A percentile compares a stretch with the other conserved stretches of the same genome.
Conservation (phyloP, 2,888 invertebrate genomes). For the Mesoligia furuncula region DNA sequence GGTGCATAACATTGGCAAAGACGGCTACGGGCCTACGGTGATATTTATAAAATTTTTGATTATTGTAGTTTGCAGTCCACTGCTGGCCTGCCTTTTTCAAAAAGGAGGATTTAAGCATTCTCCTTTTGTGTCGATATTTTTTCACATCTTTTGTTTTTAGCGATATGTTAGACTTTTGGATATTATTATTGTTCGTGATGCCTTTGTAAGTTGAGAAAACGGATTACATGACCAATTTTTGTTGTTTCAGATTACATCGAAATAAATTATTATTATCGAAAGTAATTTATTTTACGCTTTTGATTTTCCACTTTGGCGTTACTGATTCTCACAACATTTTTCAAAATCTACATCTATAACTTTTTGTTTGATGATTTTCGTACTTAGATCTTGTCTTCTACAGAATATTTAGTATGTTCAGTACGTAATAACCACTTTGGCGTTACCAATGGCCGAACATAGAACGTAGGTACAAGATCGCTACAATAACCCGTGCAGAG, state of each 20-base stretch:
- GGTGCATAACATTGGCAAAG: neutral
- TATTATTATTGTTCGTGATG: neutral
- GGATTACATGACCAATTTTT: neutral
- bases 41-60: neutral
- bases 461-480: neutral
- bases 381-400: neutral
- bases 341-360: neutral
- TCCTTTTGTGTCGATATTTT: neutral
- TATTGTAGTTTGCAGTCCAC: neutral
- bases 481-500: neutral
- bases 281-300: too few relatives aligned
- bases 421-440: neutral
- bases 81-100: neutral
- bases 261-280: neutral
- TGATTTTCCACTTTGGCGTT: too few relatives aligned
- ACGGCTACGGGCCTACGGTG: neutral
- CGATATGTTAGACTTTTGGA: neutral
- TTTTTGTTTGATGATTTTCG: neutral
- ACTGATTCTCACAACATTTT: neutral
- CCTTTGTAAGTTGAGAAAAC: too few relatives aligned
- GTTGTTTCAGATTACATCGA: neutral
- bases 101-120: neutral
- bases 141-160: neutral
- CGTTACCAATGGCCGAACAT: neutral
- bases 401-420: neutral